Evolutionary conservation across 2,888 invertebrate genomes (phyloP).

Genomic region (Lasioglossum figueresi): DNA sequence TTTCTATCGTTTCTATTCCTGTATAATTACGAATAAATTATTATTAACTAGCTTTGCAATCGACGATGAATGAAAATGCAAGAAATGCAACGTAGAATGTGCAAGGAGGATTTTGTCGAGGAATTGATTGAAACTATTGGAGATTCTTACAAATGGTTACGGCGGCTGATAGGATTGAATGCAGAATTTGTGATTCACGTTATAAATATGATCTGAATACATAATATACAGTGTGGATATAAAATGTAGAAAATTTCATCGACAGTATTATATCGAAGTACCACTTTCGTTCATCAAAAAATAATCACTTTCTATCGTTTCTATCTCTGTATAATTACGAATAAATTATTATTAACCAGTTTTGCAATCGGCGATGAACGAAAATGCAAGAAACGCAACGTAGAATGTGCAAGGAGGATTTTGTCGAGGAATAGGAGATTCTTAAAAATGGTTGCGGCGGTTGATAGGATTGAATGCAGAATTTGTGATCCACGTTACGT

Average conservation of each 20-base stretch:
- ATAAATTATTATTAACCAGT: too few species aligned
- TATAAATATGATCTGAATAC: slow-evolving; percentile 5
- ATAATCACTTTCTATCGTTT: too few species aligned
- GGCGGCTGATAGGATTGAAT: not conserved
- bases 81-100: not conserved
- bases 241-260: too few species aligned
- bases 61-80: not conserved
- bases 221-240: too few species aligned
- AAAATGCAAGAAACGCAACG: not conserved
- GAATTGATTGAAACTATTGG: too few species aligned
- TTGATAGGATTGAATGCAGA: not conserved
- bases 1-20: too few species aligned
- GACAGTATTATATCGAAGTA: too few species aligned
- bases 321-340: too few species aligned
- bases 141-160: not conserved
- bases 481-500: slow-evolving; percentile 18
- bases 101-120: not conserved
- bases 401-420: not conserved
- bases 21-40: not conserved
- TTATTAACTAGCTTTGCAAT: too few species aligned
- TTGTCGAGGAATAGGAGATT: not conserved
- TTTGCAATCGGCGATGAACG: too few species aligned
- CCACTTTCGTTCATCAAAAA: too few species aligned
- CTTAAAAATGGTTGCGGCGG: not conserved
- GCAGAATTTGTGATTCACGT: not conserved